Percentiles rank a stretch among this genome's conserved stretches.
Evolutionary conservation across 2,797 vertebrate species (phyloP).

Genomic region (Megaceryle alcyon): DNA sequence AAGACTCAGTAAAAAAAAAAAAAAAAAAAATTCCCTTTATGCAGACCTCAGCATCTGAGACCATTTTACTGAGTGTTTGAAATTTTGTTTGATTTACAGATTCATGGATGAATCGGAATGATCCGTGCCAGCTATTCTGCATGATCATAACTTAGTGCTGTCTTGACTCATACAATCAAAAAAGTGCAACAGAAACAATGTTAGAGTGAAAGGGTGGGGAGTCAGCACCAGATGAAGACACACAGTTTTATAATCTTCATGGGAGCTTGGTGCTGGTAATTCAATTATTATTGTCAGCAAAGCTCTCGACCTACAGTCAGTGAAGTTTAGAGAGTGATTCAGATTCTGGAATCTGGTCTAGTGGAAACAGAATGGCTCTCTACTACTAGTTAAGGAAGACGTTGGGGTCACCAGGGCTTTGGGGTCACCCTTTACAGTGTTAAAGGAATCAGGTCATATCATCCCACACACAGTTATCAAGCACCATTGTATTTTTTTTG

Average conservation of each 20-base stretch:
- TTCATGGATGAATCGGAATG: slow-evolving; percentile 22
- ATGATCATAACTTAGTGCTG: not conserved
- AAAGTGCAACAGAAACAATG: not conserved
- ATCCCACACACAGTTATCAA: not conserved
- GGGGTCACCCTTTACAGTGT: not conserved
- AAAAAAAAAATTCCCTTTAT: not conserved
- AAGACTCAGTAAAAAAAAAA: not conserved
- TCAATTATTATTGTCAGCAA: not conserved
- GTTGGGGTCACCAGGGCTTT: not conserved
- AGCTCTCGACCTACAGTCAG: not conserved
- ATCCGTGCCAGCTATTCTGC: not conserved
- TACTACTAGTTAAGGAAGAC: no score
- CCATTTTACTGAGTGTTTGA: not conserved
- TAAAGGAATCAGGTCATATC: not conserved
- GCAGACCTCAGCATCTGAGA: not conserved
- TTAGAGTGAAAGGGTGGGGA: not conserved
- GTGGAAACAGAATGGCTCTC: not conserved
- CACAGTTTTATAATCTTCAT: slow-evolving; percentile 10
- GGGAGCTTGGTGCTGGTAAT: not conserved
- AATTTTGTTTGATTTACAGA: slow-evolving; percentile 22
- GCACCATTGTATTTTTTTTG: not conserved
- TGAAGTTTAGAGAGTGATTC: not conserved
- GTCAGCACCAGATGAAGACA: not conserved
- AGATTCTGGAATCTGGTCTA: not conserved
- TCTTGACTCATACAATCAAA: not conserved